Percentiles rank a stretch among this genome's conserved stretches.
phyloP scores from a whole-genome alignment of 2,888 invertebrate genomes.

The Biston stratarius region DNA sequence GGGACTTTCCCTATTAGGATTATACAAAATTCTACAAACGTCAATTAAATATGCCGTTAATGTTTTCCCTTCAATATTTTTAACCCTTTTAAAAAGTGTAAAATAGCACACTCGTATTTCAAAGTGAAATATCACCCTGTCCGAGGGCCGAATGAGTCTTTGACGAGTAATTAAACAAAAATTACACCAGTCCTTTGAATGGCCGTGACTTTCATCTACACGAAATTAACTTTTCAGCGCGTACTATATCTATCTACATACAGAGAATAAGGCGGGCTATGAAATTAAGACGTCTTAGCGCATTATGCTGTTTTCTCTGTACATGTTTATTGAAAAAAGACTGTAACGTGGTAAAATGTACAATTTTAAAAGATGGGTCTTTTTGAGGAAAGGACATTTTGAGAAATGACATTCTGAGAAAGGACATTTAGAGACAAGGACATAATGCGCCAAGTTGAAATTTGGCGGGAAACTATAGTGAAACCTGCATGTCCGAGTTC shows the following conservation, averaged over 20 bases:
- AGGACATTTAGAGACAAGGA: no score
- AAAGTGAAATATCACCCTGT: conserved; percentile 50
- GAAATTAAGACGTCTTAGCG: no score
- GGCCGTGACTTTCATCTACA: conserved; percentile 58
- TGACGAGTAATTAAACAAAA: conserved; percentile 74
- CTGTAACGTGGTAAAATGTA: no score
- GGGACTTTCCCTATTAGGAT: neutral
- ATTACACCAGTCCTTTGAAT: conserved; percentile 63
- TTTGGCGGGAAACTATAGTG: no score
- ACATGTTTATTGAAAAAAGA: no score
- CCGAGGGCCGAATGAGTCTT: conserved; percentile 36
- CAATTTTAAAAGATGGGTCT: no score
- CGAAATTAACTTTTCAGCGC: conserved; percentile 70
- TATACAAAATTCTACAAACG: neutral
- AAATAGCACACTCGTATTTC: conserved; percentile 22
- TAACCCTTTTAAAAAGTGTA: conserved; percentile 4
- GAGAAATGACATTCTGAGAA: no score
- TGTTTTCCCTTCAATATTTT: conserved; percentile 2
- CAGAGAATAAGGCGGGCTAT: no score
- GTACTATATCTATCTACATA: conserved; percentile 30
- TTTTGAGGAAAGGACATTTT: no score
- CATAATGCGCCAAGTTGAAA: no score
- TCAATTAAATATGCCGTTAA: neutral
- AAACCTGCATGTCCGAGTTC: no score
- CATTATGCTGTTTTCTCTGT: no score